phyloP scores from a whole-genome alignment of 2,888 invertebrate species.

The Drosophila prostipennis region DNA sequence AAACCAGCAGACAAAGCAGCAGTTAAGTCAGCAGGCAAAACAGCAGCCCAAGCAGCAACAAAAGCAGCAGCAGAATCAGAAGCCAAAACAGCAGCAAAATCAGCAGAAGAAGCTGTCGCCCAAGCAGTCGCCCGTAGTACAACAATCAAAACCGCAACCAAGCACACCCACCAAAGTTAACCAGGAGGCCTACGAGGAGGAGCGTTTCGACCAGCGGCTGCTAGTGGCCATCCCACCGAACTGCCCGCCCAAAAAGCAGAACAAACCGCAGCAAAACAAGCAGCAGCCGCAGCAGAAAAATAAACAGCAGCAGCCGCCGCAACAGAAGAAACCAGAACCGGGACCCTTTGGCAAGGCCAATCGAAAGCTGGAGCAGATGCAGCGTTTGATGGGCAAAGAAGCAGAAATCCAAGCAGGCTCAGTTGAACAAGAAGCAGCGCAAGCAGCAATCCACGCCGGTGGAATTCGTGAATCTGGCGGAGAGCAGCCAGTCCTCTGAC shows the following conservation, averaged over 20 bases:
- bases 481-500: conserved; percentile 63
- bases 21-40: not conserved
- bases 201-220: conserved; percentile 63
- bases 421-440: conserved; percentile 52
- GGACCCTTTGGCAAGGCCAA: conserved; percentile 72
- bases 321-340: conserved; percentile 13
- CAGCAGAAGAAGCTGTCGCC: conserved; percentile 8
- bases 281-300: conserved; percentile 11
- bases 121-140: conserved; percentile 17
- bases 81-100: conserved; percentile 7
- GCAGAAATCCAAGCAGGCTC: conserved; percentile 72
- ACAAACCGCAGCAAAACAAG: conserved; percentile 15
- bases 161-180: conserved; percentile 13
- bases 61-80: conserved; percentile 35
- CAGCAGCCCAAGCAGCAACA: conserved; percentile 5
- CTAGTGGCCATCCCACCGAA: conserved; percentile 61
- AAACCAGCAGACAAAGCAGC: conserved; percentile 6
- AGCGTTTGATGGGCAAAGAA: conserved; percentile 73
- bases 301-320: conserved; percentile 9
- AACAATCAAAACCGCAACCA: conserved; percentile 35
- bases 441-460: conserved; percentile 17
- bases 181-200: conserved; percentile 55
- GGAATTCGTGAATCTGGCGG: conserved; percentile 66
- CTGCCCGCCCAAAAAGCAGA: conserved; percentile 35
- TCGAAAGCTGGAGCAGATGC: conserved; percentile 71